Evolutionary conservation across 1,140 invertebrate genomes (phyloP), one percentile per base, ranked within the genome.

Genomic region (Lucilia cuprina): DNA sequence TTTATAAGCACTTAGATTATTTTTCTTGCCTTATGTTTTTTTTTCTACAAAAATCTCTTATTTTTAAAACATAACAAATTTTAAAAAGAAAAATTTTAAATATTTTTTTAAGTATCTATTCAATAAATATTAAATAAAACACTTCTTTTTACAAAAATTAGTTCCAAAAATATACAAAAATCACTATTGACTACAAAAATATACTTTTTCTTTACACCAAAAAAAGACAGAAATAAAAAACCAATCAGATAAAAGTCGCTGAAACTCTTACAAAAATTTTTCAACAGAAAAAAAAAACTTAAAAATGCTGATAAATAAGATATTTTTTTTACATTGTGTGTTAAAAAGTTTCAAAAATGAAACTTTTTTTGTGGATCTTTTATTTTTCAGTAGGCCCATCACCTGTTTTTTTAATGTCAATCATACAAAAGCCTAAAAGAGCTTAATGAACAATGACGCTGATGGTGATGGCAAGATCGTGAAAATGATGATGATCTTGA

Each of bases 361-460:
- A 60, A 60, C 14, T 17, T 60, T 60, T 60, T 60, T 14, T n/a
- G n/a, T 60, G 5, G n/a, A 30, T 30, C 25, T 60, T 60, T 60
- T 60, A 60, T 70, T 70, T 70, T 70, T 70, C 65, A 70, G 65
- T 70, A 70, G 65, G 65, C 21, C 65, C 65, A 70, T 70, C 65
- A 70, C 65, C 65, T 70, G 65, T 70, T 70, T 17, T 60, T 70
- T 70, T 70, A 70, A 19, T 70, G 65, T 70, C 65, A 70, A 70
- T 70, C 65, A 70, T 21, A 70, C n/a, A 70, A 70, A 21, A 70
- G 65, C 65, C 65, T 70, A 70, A 3, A 70, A 70, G 8, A 70
- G 65, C 65, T 70, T 70, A 70, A 70, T 70, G 65, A 70, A 21
- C n/a, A 21, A 19, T 70, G 65, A 70, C 65, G 65, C 65, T 70